Base-by-base conservation (phyloP, 2,888 invertebrate species). In the Epinotia bilunana region DNA sequence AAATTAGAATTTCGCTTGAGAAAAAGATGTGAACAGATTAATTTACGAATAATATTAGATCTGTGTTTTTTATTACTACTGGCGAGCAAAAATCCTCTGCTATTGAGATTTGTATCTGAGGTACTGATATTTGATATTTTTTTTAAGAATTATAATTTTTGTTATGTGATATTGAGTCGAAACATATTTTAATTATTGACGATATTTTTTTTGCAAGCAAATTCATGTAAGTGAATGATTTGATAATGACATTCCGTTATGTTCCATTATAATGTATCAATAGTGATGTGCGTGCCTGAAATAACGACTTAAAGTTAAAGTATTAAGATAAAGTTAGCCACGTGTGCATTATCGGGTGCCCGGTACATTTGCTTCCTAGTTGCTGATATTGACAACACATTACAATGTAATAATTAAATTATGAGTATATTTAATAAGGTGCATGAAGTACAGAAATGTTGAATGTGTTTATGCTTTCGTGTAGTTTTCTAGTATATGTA, bases 281-380 rank as follows among this genome's bases (percentile, higher is more conserved):
- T 69, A 69, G 58, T 69, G 58, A 69, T 69, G 69, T 60, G 58
- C 58, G 69, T 69, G 69, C 69, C 69, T 69, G 60, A 69, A 11
- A 53, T 65, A 65, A 16, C 28, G 33, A 33, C 23, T 28, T 46
- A 69, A 69, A 39, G 3, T 33, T 18, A 23, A 64, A 23, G 20
- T 20, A 55, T 39, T 46, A 69, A 57, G 16, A 58, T 69, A 69
- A 61, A n/a, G 33, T 61, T 61, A 69, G 46, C 49, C 9, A 58
- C 20, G 5, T 12, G 69, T 64, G 64, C 18, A 53, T 53, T 65
- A 28, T 58, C 69, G 23, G 58, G 46, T 46, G 46, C 60, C 69
- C 69, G 77, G 77, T 79, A 43, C 57, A 77, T 77, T 82, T 80
- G 81, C 79, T 77, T 77, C 80, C 69, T 69, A 69, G n/a, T 57